phyloP scores from a whole-genome alignment of 2,797 vertebrate species.

The Chiroxiphia lanceolata region DNA sequence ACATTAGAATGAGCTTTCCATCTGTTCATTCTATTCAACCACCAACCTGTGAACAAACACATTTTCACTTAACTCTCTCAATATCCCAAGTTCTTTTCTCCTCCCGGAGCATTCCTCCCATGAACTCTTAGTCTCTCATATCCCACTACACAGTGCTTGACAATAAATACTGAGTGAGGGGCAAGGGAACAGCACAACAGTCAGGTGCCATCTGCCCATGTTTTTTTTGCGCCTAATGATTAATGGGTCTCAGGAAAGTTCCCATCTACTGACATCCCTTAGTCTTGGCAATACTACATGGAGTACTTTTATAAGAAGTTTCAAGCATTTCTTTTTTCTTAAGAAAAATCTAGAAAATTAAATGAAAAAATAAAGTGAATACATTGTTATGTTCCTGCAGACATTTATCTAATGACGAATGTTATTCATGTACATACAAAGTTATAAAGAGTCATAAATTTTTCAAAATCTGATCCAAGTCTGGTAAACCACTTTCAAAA shows the following conservation, averaged over 20 bases:
- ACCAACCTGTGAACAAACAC: not conserved
- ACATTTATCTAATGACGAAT: constrained; percentile 38
- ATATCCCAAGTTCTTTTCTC: not conserved
- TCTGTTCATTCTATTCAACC: not conserved
- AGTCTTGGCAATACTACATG: not conserved
- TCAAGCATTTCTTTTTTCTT: not conserved
- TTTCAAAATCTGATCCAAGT: constrained; percentile 28
- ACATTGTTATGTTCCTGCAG: not conserved
- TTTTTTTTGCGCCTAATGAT: not conserved
- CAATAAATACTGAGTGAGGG: not conserved
- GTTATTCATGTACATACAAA: constrained; percentile 11
- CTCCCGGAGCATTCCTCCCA: not conserved
- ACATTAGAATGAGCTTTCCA: not conserved
- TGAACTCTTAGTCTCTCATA: not conserved
- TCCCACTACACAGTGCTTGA: not conserved
- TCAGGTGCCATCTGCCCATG: not conserved
- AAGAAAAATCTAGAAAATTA: not conserved
- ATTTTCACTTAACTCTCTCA: not conserved
- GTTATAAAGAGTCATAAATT: not conserved
- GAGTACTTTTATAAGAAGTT: not conserved
- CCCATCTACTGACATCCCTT: not conserved
- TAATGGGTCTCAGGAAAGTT: not conserved
- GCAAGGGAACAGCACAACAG: not conserved
- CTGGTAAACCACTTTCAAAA: constrained; percentile 56
- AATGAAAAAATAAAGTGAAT: not conserved